Conservation (phyloP, 2,888 invertebrate genomes). For the Rhagium mordax region DNA sequence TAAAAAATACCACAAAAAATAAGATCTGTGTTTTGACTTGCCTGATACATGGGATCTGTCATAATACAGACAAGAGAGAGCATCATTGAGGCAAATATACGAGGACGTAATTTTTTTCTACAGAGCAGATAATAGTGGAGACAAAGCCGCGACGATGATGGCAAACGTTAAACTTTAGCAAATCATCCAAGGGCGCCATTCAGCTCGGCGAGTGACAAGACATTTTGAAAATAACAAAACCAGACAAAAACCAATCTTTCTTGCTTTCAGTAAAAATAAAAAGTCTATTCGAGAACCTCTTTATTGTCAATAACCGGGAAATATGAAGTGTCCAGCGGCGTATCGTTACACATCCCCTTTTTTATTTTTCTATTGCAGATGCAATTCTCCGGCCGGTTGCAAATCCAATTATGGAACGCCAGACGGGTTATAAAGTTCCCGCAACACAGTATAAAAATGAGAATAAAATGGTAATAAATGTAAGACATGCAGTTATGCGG, state of each 20-base stretch:
- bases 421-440: not conserved
- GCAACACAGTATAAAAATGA: not conserved
- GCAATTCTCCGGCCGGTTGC: not conserved
- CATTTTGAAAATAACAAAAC: not conserved
- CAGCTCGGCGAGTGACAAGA: not conserved
- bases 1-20: no score
- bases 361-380: not conserved
- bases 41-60: no score
- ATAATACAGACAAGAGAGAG: no score
- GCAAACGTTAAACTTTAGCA: not conserved
- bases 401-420: not conserved
- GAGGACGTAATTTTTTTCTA: not conserved
- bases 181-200: not conserved
- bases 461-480: not conserved
- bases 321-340: not conserved
- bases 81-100: not conserved
- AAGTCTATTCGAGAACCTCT: not conserved
- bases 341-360: not conserved
- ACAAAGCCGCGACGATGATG: not conserved
- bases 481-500: not conserved
- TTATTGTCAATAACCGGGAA: not conserved
- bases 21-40: no score
- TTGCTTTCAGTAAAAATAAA: not conserved
- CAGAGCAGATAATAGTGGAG: not conserved
- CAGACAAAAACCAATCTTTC: not conserved